Percentiles rank a stretch among this genome's conserved stretches.
Evolutionary conservation across 2,113 vertebrate genomes (phyloP).

Genomic region (Siphamia tubifer): DNA sequence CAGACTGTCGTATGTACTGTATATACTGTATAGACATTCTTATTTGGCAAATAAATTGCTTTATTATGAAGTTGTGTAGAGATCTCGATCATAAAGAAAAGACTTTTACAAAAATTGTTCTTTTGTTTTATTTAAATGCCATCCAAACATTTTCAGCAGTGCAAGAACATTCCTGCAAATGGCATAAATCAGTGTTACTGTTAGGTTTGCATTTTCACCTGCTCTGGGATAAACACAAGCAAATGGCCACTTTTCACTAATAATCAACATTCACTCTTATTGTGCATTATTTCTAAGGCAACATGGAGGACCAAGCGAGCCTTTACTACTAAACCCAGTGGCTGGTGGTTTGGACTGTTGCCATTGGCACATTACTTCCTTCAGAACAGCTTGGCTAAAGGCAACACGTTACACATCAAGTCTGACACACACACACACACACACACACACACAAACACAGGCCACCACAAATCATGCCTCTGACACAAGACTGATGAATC

Average conservation of each 20-base stretch:
- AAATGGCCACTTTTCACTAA: slow-evolving; percentile 21
- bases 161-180: slow-evolving; percentile 50
- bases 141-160: slow-evolving; percentile 42
- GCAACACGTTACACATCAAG: slow-evolving; percentile 69
- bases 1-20: slow-evolving; percentile 72
- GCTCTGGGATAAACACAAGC: slow-evolving; percentile 28
- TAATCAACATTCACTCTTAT: slow-evolving; percentile 65
- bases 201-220: slow-evolving; percentile 12
- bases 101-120: slow-evolving; percentile 25
- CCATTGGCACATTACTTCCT: slow-evolving; percentile 34
- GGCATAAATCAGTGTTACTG: slow-evolving; percentile 26
- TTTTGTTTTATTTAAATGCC: slow-evolving; percentile 50
- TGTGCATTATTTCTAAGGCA: slow-evolving; percentile 79
- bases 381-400: slow-evolving; percentile 73
- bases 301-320: slow-evolving; percentile 70
- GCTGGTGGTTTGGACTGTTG: slow-evolving; percentile 58
- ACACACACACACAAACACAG: slow-evolving; percentile 8
- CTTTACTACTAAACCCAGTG: slow-evolving; percentile 30
- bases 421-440: slow-evolving; percentile 23
- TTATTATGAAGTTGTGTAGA: slow-evolving; percentile 56
- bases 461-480: slow-evolving; percentile 18
- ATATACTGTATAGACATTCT: slow-evolving; percentile 76
- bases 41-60: slow-evolving; percentile 78
- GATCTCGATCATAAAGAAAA: neutral
- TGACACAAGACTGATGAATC: slow-evolving; percentile 33